phyloP scores from a whole-genome alignment of 2,888 invertebrate genomes.

The Acanthosoma haemorrhoidale region DNA sequence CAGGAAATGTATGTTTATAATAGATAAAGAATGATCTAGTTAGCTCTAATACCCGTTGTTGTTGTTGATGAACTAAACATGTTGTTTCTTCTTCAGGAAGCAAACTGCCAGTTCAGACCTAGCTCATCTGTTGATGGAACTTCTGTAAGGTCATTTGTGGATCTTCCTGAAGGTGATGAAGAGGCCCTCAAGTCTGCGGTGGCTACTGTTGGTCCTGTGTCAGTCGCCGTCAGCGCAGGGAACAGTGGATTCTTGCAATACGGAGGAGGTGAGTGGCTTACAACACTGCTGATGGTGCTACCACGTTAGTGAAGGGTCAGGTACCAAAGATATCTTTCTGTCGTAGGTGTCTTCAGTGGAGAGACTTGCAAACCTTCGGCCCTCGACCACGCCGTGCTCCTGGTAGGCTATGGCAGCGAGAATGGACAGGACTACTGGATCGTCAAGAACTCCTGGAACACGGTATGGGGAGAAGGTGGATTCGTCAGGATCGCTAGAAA shows the following conservation, averaged over 20 bases:
- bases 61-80: no score
- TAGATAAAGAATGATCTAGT: no score
- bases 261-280: slow-evolving; percentile 50
- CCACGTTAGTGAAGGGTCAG: no score
- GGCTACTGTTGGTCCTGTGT: slow-evolving; percentile 75
- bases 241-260: slow-evolving; percentile 80
- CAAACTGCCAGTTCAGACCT: slow-evolving; percentile 54
- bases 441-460: not conserved
- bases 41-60: no score
- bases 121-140: slow-evolving; percentile 61
- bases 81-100: slow-evolving; percentile 41
- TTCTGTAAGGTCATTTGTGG: slow-evolving; percentile 71
- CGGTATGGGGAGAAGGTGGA: slow-evolving; percentile 14
- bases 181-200: slow-evolving; percentile 66
- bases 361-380: slow-evolving; percentile 62
- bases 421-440: slow-evolving; percentile 14
- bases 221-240: slow-evolving; percentile 83
- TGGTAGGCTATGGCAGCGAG: not conserved
- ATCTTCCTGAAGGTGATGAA: slow-evolving; percentile 67
- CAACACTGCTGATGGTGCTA: no score
- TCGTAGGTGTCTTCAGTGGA: slow-evolving; percentile 66
- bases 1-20: not conserved
- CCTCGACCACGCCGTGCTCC: slow-evolving; percentile 9
- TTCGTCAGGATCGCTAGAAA: slow-evolving; percentile 4
- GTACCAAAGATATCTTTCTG: slow-evolving; percentile 30